A percentile compares a stretch with the other conserved stretches of the same genome.
Conservation (phyloP, 2,888 invertebrate genomes). For the Melieria picta region DNA sequence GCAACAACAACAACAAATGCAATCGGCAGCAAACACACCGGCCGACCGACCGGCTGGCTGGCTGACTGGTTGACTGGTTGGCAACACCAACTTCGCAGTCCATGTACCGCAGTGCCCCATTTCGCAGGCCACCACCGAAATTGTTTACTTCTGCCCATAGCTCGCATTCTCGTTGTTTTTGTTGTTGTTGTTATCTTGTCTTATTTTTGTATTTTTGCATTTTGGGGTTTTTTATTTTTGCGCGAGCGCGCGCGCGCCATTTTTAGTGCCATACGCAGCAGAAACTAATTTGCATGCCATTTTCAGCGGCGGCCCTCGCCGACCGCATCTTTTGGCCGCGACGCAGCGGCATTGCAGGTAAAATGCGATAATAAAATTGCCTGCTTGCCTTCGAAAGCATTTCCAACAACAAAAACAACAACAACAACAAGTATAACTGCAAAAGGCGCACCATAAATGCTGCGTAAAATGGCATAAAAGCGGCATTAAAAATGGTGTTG, state of each 20-base stretch:
- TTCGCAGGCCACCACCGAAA: not conserved
- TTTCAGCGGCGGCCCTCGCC: constrained; percentile 9
- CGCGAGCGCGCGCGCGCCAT: constrained; percentile 30
- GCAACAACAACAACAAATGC: not conserved
- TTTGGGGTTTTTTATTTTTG: not conserved
- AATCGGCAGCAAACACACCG: not conserved
- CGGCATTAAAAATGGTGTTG: too few species aligned
- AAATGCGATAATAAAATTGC: constrained; percentile 8
- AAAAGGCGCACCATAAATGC: not conserved
- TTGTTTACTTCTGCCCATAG: not conserved
- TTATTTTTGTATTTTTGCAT: constrained; percentile 1
- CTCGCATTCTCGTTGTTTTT: constrained; percentile 8
- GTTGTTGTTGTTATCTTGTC: not conserved
- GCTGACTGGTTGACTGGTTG: not conserved
- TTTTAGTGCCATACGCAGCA: constrained; percentile 26
- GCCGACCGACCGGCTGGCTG: constrained; percentile 15
- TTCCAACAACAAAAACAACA: not conserved
- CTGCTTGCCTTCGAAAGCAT: not conserved
- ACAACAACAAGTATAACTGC: constrained; percentile 1
- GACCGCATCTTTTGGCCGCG: not conserved
- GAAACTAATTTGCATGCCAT: constrained; percentile 41
- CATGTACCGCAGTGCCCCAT: too few species aligned
- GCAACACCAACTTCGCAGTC: too few species aligned
- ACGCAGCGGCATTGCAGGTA: not conserved
- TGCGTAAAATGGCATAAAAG: too few species aligned